These are phyloP conservation scores for Diadema setosum DNA, from an alignment of 35 echinoderm and acorn worm genomes.

Conservation along the genomic window DNA sequence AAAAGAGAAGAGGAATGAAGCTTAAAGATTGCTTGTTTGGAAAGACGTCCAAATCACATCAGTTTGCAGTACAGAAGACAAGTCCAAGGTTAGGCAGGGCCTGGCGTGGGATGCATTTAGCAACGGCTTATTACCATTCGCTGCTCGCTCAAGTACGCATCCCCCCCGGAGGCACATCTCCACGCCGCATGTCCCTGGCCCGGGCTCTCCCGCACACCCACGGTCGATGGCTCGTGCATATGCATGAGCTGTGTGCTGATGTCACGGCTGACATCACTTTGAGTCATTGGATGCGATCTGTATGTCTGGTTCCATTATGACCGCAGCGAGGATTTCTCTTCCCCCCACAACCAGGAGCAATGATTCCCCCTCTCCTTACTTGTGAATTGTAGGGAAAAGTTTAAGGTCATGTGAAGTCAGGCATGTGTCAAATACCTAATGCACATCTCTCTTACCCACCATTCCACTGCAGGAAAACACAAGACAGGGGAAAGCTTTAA, in stretches of 20 bases:
- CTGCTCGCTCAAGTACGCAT: background rate
- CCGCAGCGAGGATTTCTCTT: background rate
- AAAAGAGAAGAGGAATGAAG: background rate
- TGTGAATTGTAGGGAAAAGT: slow-evolving; percentile 1
- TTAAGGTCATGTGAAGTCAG: background rate
- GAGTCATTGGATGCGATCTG: slow-evolving; percentile 9
- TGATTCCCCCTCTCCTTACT: background rate
- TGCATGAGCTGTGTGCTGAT: slow-evolving; percentile 2
- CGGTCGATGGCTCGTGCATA: slow-evolving; percentile 1
- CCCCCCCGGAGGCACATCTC: background rate
- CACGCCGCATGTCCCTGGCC: background rate
- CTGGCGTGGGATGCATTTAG: background rate
- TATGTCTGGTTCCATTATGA: background rate
- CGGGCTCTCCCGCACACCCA: background rate
- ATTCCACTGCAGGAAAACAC: background rate
- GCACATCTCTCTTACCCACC: background rate
- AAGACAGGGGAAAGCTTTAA: too few species aligned
- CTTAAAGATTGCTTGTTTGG: background rate
- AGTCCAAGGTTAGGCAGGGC: slow-evolving; percentile 9
- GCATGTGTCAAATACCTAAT: background rate
- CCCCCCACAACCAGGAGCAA: too few species aligned
- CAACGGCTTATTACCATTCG: background rate
- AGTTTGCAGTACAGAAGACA: background rate
- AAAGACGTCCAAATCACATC: background rate
- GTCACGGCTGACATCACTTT: slow-evolving; percentile 6